Evolutionary conservation across 2,113 vertebrate genomes (phyloP), one percentile per base, ranked within the genome.

Genomic region (Myxocyprinus asiaticus): DNA sequence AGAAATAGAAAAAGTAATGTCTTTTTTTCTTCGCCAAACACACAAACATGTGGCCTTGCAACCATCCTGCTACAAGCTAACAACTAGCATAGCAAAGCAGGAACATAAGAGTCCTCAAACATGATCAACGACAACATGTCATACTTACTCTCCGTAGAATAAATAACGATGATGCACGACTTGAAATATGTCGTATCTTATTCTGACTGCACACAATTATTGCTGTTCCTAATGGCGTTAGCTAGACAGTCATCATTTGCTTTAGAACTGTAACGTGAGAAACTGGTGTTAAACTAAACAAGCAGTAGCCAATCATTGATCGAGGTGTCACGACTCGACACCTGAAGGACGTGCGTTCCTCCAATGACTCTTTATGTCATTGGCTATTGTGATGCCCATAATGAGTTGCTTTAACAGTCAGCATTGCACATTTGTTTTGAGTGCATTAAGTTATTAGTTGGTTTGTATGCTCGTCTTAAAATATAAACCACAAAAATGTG

Each of bases 261-360:
- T 73, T 78, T n/a, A 3, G 56, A 42, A 70, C 76, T 69, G 79
- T 78, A 84, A 71, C 59, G 47, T 61, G 79, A 84, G 81, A 79
- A 10, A 42, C 50, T 43, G 42, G 48, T 15, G 17, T 76, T 56
- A 61, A 69, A 17, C 47, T 63, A 22, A 67, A 7, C n/a, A 76
- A 50, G 2, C 47, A 53, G 63, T 62, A 62, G 15, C 83, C 83
- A 81, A 81, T 84, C 80, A 63, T 2, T 15, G 33, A 47, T 10
- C 12, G 51, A n/a, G 15, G 64, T 64, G 65, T 66, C 4, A 43
- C 10, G 63, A 33, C 1, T 33, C 3, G 22, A 33, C 22, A 33
- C 22, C 1, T 50, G 55, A 3, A 63, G 76, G n/a, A 45, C 11
- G 9, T 0, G 9, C 4, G 2, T 51, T 61, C 15, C 61, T 45